phyloP scores from a whole-genome alignment of 1,140 invertebrate genomes.

The Aleiodes sp. region DNA sequence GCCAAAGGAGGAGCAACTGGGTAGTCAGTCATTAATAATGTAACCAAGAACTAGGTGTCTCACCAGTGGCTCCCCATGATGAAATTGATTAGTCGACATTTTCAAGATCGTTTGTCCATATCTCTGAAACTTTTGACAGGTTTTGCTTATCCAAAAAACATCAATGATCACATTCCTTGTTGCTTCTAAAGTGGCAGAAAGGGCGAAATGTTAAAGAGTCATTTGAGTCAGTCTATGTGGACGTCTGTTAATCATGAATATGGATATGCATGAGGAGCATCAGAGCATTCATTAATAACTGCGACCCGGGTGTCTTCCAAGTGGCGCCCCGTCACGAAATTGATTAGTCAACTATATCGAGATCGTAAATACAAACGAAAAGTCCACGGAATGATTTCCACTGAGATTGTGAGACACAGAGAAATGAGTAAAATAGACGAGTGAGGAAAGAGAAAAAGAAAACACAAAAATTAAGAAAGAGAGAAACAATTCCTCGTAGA shows the following conservation, averaged over 20 bases:
- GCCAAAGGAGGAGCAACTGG: neutral
- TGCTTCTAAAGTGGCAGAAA: neutral
- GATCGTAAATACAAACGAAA: constrained; percentile 24
- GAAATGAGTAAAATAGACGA: neutral
- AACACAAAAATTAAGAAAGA: neutral
- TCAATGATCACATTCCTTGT: neutral
- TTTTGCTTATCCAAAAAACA: neutral
- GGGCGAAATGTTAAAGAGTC: neutral
- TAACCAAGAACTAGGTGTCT: constrained; percentile 23
- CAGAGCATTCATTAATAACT: constrained; percentile 29
- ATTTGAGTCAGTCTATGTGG: neutral
- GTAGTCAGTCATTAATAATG: constrained; percentile 28
- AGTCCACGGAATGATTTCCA: constrained; percentile 7
- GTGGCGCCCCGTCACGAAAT: constrained; percentile 29
- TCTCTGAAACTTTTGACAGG: neutral
- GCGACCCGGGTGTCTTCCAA: constrained; percentile 26
- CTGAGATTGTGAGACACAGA: constrained; percentile 5
- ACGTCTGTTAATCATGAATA: constrained; percentile 1
- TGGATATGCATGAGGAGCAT: constrained; percentile 3
- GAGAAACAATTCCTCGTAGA: neutral
- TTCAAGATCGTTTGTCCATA: constrained; percentile 33
- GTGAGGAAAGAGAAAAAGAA: neutral
- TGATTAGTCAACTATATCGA: constrained; percentile 32
- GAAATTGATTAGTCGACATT: constrained; percentile 40
- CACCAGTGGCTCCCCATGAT: constrained; percentile 22